A percentile compares a stretch with the other conserved stretches of the same genome.
These are phyloP conservation scores for Raja brachyura DNA, from an alignment of 2,113 vertebrate genomes.

Conservation along the genomic window DNA sequence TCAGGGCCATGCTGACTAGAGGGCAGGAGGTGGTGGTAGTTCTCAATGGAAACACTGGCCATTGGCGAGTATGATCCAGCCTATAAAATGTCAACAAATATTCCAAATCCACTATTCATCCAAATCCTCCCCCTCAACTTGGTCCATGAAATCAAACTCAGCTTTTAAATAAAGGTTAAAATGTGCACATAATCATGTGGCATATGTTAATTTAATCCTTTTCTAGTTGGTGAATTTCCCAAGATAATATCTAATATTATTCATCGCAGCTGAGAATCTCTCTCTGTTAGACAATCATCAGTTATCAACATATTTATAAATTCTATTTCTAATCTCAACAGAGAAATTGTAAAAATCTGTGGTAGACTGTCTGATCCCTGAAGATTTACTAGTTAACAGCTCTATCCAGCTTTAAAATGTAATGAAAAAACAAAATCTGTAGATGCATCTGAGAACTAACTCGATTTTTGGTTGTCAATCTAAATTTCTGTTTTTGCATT, in stretches of 20 bases:
- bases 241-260: neutral
- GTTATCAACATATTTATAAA: neutral
- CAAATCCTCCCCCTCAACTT: neutral
- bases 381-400: neutral
- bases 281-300: neutral
- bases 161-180: neutral
- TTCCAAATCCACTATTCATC: neutral
- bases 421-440: no score
- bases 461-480: neutral
- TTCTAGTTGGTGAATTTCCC: neutral
- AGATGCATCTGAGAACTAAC: neutral
- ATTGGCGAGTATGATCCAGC: no score
- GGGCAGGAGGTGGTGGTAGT: no score
- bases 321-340: neutral
- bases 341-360: neutral
- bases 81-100: neutral
- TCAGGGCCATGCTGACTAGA: no score
- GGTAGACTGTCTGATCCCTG: neutral
- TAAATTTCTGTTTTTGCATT: neutral
- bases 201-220: neutral
- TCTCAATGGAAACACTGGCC: no score
- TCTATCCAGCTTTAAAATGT: neutral
- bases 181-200: neutral
- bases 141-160: neutral
- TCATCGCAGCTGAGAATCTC: neutral